A percentile compares a stretch with the other conserved stretches of the same genome.
These are phyloP conservation scores for Drosophila yakuba DNA, from an alignment of 1,140 invertebrate genomes.

Conservation along the genomic window DNA sequence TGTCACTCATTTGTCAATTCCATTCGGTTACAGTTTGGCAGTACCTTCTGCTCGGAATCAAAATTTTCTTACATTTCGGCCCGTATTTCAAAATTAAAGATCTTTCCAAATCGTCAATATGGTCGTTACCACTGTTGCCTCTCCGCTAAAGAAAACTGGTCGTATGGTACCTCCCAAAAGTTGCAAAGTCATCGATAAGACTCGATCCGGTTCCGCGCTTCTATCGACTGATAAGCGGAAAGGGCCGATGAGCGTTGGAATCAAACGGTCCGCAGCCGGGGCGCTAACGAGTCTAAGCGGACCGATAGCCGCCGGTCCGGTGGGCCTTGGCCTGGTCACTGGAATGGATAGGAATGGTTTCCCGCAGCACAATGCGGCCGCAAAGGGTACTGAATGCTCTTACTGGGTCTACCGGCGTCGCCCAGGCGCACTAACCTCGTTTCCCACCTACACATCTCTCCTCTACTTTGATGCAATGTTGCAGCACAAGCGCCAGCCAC, in stretches of 20 bases:
- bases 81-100: constrained; percentile 30
- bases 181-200: not conserved
- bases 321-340: constrained; percentile 18
- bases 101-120: constrained; percentile 22
- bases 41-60: constrained; percentile 14
- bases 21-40: constrained; percentile 6
- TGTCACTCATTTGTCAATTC: constrained; percentile 24
- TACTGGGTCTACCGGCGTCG: constrained; percentile 31
- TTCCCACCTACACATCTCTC: constrained; percentile 51
- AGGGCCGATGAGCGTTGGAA: not conserved
- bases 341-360: constrained; percentile 8
- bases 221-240: not conserved
- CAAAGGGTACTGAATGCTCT: constrained; percentile 54
- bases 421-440: constrained; percentile 47
- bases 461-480: constrained; percentile 19
- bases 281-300: constrained; percentile 1
- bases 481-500: constrained; percentile 26
- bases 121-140: constrained; percentile 17
- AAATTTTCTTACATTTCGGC: constrained; percentile 25
- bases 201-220: not conserved
- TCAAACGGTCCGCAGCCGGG: constrained; percentile 2
- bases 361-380: constrained; percentile 2
- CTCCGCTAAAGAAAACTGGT: constrained; percentile 8
- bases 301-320: not conserved
- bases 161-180: constrained; percentile 7